These are phyloP conservation scores for Phalacrocorax carbo DNA, from an alignment of 2,113 vertebrate species.

Conservation along the genomic window DNA sequence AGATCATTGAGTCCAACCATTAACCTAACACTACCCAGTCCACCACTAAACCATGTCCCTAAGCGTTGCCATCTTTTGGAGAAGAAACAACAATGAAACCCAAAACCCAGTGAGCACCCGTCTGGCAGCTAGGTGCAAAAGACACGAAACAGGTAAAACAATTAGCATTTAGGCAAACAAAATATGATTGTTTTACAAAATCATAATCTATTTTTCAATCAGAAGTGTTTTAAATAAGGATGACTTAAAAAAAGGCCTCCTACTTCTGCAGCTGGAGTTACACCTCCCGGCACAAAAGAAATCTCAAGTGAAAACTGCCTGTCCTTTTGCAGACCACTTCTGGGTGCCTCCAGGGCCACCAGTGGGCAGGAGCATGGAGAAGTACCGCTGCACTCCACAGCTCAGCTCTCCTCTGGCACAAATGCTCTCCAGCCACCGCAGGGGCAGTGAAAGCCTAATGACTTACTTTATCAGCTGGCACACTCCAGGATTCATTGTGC, in stretches of 20 bases:
- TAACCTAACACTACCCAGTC: neutral
- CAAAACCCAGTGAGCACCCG: rapidly evolving
- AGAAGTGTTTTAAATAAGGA: neutral
- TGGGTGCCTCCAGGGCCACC: too few species aligned
- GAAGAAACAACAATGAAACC: neutral
- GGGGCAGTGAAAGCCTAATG: neutral
- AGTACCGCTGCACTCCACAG: neutral
- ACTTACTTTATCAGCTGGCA: neutral
- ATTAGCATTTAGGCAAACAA: neutral
- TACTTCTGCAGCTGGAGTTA: neutral
- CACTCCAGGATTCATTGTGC: neutral
- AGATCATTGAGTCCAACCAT: neutral
- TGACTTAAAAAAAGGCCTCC: neutral
- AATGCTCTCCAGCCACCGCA: neutral
- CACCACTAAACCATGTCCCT: neutral
- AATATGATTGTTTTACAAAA: neutral
- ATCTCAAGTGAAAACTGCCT: neutral
- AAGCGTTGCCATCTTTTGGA: neutral
- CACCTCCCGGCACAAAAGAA: neutral
- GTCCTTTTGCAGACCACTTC: neutral
- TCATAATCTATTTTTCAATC: neutral
- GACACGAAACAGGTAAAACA: neutral
- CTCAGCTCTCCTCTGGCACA: neutral
- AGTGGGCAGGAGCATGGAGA: neutral
- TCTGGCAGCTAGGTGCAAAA: neutral